Evolutionary conservation across 2,113 vertebrate genomes (phyloP).

Genomic region (Sylvia atricapilla): DNA sequence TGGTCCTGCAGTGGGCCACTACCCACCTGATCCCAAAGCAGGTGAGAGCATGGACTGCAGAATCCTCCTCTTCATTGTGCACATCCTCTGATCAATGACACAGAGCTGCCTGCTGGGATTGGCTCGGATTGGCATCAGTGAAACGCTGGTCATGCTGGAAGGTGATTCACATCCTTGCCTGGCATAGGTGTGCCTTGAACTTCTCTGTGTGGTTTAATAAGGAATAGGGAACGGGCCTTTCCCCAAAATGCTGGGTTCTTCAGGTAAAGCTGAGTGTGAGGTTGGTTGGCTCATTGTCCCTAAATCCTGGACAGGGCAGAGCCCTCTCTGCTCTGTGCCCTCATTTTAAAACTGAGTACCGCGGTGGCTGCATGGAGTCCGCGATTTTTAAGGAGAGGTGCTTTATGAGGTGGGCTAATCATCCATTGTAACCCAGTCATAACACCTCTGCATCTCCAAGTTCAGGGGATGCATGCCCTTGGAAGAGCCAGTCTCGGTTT

Average conservation of each 20-base stretch:
- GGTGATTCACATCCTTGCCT: background rate
- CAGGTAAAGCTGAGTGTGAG: background rate
- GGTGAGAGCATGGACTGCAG: background rate
- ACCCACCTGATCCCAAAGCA: background rate
- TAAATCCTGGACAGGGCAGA: background rate
- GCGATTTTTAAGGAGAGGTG: background rate
- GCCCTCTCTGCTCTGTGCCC: background rate
- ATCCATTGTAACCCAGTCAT: background rate
- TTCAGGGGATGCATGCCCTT: background rate
- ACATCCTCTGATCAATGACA: background rate
- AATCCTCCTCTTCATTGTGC: background rate
- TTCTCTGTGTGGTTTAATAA: background rate
- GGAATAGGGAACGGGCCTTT: background rate
- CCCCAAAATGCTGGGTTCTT: background rate
- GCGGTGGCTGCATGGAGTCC: fast-evolving
- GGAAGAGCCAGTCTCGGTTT: background rate
- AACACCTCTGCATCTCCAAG: fast-evolving
- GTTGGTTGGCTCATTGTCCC: background rate
- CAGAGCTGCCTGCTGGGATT: background rate
- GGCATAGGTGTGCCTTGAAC: background rate
- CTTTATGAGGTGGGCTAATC: background rate
- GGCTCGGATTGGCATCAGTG: background rate
- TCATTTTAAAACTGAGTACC: background rate
- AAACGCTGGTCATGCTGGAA: too few species aligned
- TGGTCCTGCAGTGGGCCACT: background rate